Percentiles rank a stretch among this genome's conserved stretches.
phyloP scores from a whole-genome alignment of 1,140 invertebrate species.

The Drosophila nasuta region DNA sequence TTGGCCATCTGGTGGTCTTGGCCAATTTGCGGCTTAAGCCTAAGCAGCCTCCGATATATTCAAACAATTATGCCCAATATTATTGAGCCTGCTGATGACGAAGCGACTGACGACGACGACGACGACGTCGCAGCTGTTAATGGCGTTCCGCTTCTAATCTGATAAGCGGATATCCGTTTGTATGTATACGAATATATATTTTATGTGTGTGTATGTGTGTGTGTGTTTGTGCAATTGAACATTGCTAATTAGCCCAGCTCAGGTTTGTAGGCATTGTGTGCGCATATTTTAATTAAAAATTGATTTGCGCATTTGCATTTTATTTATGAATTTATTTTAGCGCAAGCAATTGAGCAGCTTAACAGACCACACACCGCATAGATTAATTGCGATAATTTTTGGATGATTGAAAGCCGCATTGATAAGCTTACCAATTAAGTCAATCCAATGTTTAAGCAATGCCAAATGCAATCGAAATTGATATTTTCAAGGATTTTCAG shows the following conservation, averaged over 20 bases:
- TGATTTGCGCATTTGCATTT: constrained; percentile 71
- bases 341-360: constrained; percentile 51
- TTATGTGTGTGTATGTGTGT: constrained; percentile 1
- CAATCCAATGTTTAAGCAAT: neutral
- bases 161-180: constrained; percentile 69
- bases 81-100: constrained; percentile 62
- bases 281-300: constrained; percentile 79
- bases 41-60: constrained; percentile 64
- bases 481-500: neutral
- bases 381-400: constrained; percentile 58
- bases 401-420: constrained; percentile 22
- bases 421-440: constrained; percentile 40
- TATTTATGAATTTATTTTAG: constrained; percentile 61
- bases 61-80: constrained; percentile 69
- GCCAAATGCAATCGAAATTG: neutral
- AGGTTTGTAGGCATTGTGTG: constrained; percentile 40
- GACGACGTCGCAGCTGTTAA: constrained; percentile 32
- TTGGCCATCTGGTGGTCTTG: constrained; percentile 53
- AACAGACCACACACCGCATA: constrained; percentile 19
- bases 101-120: neutral
- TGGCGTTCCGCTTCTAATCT: constrained; percentile 51
- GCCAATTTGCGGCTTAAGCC: constrained; percentile 64
- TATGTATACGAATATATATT: constrained; percentile 7
- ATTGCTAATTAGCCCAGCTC: constrained; percentile 56
- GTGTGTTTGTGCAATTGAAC: constrained; percentile 12